Base-by-base conservation (phyloP, 2,888 invertebrate genomes). In the Beris chalybata region DNA sequence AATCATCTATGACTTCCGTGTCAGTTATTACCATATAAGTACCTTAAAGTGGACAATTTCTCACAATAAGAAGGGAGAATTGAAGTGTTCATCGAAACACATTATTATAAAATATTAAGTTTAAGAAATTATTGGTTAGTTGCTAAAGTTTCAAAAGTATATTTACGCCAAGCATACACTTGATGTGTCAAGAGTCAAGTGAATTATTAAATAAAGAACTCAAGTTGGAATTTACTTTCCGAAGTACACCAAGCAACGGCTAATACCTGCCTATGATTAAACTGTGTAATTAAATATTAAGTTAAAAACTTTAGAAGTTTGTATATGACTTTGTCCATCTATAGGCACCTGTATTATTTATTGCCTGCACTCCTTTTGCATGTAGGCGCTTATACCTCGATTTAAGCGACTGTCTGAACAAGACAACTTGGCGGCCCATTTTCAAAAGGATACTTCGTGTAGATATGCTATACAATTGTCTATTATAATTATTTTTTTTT, bases 261-360 rank as follows among this genome's bases (percentile, higher is more conserved):
- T 30, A 5, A 12, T 22, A 22, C n/a, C n/a, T n/a, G 30, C 15
- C 29, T 56, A 31, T n/a, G 12, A 9, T 13, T 47, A 48, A 61
- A 61, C 31, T 22, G 44, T 43, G 6, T 61, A 61, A 63, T 63
- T 53, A 63, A 63, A 63, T 63, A 53, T 63, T 63, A 53, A 63
- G 44, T 22, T 13, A 22, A 53, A 63, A 63, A 63, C 43, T 63
- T 53, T 29, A 6, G 52, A 63, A 63, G 59, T 61, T 29, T 29
- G 9, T 47, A 31, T 13, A 15, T 45, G 11, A 7, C 22, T 43
- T 9, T 15, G 22, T 22, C 43, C 29, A 13, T 4, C 13, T 32
- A 56, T 6, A 56, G 43, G 38, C 12, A 12, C 5, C 13, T 6
- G 22, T n/a, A 43, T 5, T 4, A 13, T 6, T 5, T 7, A 38